These are phyloP conservation scores for Caenorhabditis macrosperma DNA, from an alignment of 2,888 invertebrate species.

Conservation along the genomic window DNA sequence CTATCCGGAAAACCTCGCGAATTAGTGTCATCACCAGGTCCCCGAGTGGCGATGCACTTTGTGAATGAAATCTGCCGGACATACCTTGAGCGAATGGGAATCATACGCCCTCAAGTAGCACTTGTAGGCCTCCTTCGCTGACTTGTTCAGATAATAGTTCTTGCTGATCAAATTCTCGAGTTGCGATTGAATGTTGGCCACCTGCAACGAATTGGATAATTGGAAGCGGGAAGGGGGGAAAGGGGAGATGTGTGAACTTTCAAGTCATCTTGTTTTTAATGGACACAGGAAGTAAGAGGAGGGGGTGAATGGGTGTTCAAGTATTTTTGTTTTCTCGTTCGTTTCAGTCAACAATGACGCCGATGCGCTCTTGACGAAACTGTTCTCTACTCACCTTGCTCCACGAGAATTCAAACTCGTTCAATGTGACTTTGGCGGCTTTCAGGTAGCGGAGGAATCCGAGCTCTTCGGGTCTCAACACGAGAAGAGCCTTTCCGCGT, in stretches of 20 bases:
- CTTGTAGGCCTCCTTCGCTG: conserved; percentile 89
- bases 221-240: too few relatives aligned
- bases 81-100: conserved; percentile 86
- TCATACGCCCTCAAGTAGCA: conserved; percentile 96
- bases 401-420: conserved; percentile 98
- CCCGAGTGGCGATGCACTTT: conserved; percentile 50
- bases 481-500: conserved; percentile 90
- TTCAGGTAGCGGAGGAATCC: conserved; percentile 93
- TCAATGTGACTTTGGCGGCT: conserved; percentile 94
- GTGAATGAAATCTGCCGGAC: conserved; percentile 14
- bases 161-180: conserved; percentile 93
- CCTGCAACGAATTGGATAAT: conserved; percentile 78
- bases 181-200: conserved; percentile 96
- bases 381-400: conserved; percentile 84
- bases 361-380: not conserved
- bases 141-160: conserved; percentile 93
- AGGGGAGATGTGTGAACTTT: conserved; percentile 13
- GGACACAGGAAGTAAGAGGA: not conserved
- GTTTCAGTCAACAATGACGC: not conserved
- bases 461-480: conserved; percentile 94
- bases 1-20: conserved; percentile 17
- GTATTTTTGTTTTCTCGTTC: not conserved
- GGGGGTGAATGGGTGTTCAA: not conserved
- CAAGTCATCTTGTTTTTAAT: not conserved
- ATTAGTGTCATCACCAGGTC: conserved; percentile 24